phyloP scores from a whole-genome alignment of 2,113 vertebrate species.

The Clarias macrocephalus region DNA sequence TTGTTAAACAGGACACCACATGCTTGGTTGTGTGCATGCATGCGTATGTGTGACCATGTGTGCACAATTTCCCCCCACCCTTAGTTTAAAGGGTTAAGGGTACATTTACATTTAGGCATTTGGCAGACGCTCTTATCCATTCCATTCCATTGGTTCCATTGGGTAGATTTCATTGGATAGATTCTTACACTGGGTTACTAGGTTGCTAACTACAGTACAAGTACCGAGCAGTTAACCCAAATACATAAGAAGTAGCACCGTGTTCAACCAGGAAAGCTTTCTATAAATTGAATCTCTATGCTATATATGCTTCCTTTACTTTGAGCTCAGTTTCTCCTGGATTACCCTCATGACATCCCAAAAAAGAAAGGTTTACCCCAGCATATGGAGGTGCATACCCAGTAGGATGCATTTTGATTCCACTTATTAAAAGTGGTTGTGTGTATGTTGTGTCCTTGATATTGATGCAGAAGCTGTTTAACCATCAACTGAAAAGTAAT shows the following conservation, averaged over 20 bases:
- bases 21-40: not conserved
- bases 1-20: slow-evolving; percentile 41
- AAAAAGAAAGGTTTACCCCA: not conserved
- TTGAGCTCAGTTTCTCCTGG: not conserved
- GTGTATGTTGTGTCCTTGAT: not conserved
- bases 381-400: not conserved
- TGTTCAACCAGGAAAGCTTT: not conserved
- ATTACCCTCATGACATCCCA: not conserved
- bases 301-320: not conserved
- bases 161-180: no score
- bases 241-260: not conserved
- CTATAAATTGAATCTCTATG: no score
- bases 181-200: no score
- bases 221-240: no score
- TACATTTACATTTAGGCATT: no score
- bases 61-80: not conserved
- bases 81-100: not conserved
- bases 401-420: no score
- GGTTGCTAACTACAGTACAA: no score
- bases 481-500: not conserved
- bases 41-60: not conserved
- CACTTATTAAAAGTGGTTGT: not conserved
- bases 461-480: not conserved
- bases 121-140: no score
- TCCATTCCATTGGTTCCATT: no score